Evolutionary conservation across 2,888 invertebrate species (phyloP), one percentile per base, ranked within the genome.

Genomic region (Tortrix viridana): DNA sequence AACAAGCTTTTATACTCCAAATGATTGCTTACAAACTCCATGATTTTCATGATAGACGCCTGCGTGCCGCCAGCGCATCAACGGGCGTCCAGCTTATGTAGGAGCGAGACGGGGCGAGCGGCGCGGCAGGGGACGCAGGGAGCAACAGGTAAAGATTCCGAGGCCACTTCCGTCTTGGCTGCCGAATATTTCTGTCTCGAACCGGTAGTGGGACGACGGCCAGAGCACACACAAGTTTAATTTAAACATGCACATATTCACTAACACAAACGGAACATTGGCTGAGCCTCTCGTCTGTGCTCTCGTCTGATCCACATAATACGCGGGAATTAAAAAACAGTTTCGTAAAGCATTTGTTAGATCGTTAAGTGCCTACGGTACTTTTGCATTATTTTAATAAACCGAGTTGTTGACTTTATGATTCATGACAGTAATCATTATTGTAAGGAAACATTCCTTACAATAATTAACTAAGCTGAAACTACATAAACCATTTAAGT

Each of bases 101-200:
- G 67, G 72, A 88, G 80, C 68, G 90, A 85, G 92, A 91, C 69
- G 65, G 74, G 72, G 72, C 71, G 73, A 80, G 76, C 74, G 73
- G 80, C 80, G 84, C 80, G 80, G 84, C 78, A 5, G 81, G 85
- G 76, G 86, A 88, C 82, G 89, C 88, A 90, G 89, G 91, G 92
- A 91, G 91, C 91, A 91, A 92, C 92, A 91, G 92, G 91, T 91
- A 92, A 91, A 90, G 92, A 92, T 92, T 91, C 91, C 91, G 92
- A 92, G 91, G 91, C 89, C 90, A 92, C 91, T 92, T 92, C 92
- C 92, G 92, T 90, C 91, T 92, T 91, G 86, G 91, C 91, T 89
- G 92, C 90, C 92, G 91, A 92, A 92, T 92, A 92, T 92, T 91
- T 91, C 89, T 91, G 91, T 91, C 88, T 89, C 86, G 85, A 91